phyloP scores from a whole-genome alignment of 1,140 invertebrate species.

The Drosophila elegans region DNA sequence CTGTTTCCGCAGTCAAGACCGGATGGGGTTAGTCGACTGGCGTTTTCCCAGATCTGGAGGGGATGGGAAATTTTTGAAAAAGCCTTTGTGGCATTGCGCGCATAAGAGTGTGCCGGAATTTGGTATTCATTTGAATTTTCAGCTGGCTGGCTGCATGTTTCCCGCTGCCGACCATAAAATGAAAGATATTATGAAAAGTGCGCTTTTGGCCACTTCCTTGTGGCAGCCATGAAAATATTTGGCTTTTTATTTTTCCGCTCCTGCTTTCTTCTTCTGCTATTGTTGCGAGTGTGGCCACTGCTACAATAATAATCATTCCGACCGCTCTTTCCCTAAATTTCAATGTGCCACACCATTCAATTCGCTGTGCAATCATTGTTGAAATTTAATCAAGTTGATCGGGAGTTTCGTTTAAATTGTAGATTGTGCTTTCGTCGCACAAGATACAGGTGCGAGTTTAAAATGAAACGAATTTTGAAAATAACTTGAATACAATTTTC shows the following conservation, averaged over 20 bases:
- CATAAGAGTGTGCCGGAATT: conserved; percentile 51
- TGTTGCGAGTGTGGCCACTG: conserved; percentile 18
- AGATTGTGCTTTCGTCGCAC: conserved; percentile 21
- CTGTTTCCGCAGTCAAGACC: conserved; percentile 61
- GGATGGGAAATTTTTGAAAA: conserved; percentile 7
- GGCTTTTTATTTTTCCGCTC: conserved; percentile 39
- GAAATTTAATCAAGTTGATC: conserved; percentile 42
- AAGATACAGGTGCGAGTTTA: conserved; percentile 4
- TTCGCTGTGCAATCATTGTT: conserved; percentile 27
- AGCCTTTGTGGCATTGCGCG: conserved; percentile 46
- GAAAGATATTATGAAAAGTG: conserved; percentile 75
- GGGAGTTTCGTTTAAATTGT: conserved; percentile 33
- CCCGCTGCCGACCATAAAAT: conserved; percentile 66
- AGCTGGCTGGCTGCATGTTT: conserved; percentile 56
- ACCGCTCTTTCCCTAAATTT: conserved; percentile 37
- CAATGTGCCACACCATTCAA: conserved; percentile 37
- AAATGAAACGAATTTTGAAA: not conserved
- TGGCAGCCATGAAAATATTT: conserved; percentile 48
- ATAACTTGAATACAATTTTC: too few relatives aligned
- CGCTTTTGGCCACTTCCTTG: conserved; percentile 62
- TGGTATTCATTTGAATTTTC: conserved; percentile 81
- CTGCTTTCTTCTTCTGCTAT: conserved; percentile 2
- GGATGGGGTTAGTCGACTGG: conserved; percentile 26
- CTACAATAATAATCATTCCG: conserved; percentile 42
- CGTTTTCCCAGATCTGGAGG: not conserved